Conservation (phyloP, 2,888 invertebrate species). For the Synergus umbraculus region DNA sequence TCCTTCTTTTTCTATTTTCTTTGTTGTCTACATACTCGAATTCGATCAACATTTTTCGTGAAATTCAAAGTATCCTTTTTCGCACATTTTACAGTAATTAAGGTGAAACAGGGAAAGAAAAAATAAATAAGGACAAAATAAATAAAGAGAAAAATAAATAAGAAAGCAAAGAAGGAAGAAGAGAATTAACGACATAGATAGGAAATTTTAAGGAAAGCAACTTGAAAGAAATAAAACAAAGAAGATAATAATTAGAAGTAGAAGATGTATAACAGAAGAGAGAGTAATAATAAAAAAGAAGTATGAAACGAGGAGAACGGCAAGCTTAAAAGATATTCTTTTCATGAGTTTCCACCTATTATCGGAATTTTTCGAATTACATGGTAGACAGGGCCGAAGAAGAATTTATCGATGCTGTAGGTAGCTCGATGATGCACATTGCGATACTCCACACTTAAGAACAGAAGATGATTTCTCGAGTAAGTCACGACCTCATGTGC, state of each 20-base stretch:
- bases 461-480: constrained; percentile 58
- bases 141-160: not conserved
- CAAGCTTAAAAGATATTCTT: not conserved
- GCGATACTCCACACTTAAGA: constrained; percentile 36
- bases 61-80: not conserved
- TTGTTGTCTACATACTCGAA: constrained; percentile 3
- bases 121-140: too few relatives aligned
- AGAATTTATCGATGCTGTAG: constrained; percentile 63
- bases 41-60: not conserved
- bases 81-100: too few relatives aligned
- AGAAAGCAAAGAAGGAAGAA: not conserved
- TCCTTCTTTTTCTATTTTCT: constrained; percentile 33
- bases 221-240: too few relatives aligned
- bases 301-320: too few relatives aligned
- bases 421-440: constrained; percentile 55
- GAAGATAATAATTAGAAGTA: too few relatives aligned
- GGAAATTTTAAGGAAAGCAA: too few relatives aligned
- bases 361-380: constrained; percentile 29
- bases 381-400: constrained; percentile 44
- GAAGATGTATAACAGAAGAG: too few relatives aligned
- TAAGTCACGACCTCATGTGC: constrained; percentile 61
- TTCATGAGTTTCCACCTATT: constrained; percentile 1
- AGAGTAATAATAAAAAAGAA: not conserved
- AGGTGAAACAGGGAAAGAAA: not conserved
- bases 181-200: not conserved